Evolutionary conservation across 1,140 invertebrate species (phyloP).

Genomic region (Lutraria rhynchaena): DNA sequence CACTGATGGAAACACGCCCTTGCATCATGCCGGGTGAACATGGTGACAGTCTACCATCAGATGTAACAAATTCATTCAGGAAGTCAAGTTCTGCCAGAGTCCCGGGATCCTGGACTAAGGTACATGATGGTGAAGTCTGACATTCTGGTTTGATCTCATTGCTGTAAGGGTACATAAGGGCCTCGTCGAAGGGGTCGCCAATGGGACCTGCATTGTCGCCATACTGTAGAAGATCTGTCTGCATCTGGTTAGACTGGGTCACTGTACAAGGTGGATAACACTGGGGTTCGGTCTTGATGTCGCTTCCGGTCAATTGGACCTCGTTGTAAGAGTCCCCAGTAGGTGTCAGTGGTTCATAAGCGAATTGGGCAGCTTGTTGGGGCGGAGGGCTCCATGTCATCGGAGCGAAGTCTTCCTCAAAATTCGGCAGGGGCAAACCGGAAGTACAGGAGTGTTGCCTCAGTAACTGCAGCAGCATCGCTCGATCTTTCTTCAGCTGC

Average conservation of each 20-base stretch:
- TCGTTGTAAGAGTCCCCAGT: too few relatives aligned
- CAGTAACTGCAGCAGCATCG: not conserved
- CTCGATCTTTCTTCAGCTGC: not conserved
- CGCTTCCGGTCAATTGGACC: too few relatives aligned
- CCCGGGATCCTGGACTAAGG: not conserved
- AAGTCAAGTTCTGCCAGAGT: too few relatives aligned
- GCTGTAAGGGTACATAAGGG: too few relatives aligned
- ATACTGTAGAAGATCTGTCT: too few relatives aligned
- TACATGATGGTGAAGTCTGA: not conserved
- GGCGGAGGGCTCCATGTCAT: too few relatives aligned
- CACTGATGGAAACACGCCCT: constrained; percentile 8
- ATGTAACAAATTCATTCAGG: too few relatives aligned
- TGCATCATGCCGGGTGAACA: constrained; percentile 3
- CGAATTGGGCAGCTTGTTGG: not conserved
- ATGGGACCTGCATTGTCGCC: not conserved
- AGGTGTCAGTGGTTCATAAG: not conserved
- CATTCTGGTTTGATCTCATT: too few relatives aligned
- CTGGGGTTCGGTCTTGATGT: too few relatives aligned
- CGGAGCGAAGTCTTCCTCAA: too few relatives aligned
- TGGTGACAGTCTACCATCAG: not conserved
- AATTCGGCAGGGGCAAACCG: not conserved
- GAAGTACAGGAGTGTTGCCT: constrained; percentile 2
- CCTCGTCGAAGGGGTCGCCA: constrained; percentile 8
- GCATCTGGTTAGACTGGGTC: too few relatives aligned
- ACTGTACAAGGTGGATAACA: too few relatives aligned